phyloP scores from a whole-genome alignment of 1,140 invertebrate genomes.

The Myzus persicae region DNA sequence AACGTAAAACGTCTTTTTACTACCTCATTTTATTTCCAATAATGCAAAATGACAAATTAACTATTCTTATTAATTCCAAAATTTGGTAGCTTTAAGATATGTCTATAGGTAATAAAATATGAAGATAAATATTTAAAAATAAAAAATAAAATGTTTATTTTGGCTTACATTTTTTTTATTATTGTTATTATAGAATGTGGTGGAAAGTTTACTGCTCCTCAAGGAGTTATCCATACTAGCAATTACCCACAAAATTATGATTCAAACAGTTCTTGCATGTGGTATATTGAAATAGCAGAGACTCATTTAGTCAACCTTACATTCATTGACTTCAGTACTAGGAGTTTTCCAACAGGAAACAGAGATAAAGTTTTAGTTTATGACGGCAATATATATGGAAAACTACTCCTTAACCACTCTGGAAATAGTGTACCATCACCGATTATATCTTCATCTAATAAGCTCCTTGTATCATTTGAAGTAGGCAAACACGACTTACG shows the following conservation, averaged over 20 bases:
- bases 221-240: slow-evolving; percentile 79
- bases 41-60: too few species aligned
- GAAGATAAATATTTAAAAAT: not conserved
- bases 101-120: too few species aligned
- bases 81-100: too few species aligned
- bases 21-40: too few species aligned
- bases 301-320: slow-evolving; percentile 75
- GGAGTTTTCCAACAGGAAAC: not conserved
- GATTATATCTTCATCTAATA: slow-evolving; percentile 70
- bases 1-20: too few species aligned
- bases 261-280: slow-evolving; percentile 76
- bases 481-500: slow-evolving; percentile 67
- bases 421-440: slow-evolving; percentile 66
- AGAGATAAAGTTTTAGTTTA: slow-evolving; percentile 68
- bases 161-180: not conserved
- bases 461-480: slow-evolving; percentile 67
- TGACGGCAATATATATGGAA: slow-evolving; percentile 68
- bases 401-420: slow-evolving; percentile 67
- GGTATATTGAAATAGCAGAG: slow-evolving; percentile 77
- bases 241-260: slow-evolving; percentile 80
- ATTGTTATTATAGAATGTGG: slow-evolving; percentile 73
- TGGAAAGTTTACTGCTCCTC: slow-evolving; percentile 71
- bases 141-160: not conserved
- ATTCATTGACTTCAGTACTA: slow-evolving; percentile 78
- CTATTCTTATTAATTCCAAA: too few species aligned